Base-by-base conservation (phyloP, 2,797 vertebrate species). In the Cyclopterus lumpus region DNA sequence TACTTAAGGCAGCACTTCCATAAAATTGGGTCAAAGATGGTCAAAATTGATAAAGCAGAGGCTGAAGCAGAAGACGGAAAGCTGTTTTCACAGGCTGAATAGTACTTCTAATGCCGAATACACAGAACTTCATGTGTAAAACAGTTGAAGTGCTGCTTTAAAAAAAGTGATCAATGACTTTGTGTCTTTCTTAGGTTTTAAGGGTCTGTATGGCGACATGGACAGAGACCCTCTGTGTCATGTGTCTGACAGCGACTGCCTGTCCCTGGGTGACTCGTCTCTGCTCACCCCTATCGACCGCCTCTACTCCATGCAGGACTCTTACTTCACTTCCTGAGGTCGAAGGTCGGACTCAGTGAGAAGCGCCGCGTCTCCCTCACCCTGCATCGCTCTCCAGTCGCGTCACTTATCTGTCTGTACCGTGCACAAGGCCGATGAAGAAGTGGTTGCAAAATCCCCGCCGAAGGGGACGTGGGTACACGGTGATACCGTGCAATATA, bases 251-350 rank as follows among this genome's bases (percentile, higher is more conserved):
- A 95, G 93, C 67, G 95, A 97, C 92, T 97, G 95, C 88, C 93
- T 98, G 9, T 91, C 96, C 34, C 93, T 95, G 1, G 93, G 93
- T 0, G 96, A 97, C 10, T 86, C 94, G 0, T 96, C 96, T 2
- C 89, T 96, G 79, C 96, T 98, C 73, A 99, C 98, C 75, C 98
- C 98, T 30, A 99, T 99, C 2, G 98, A 99, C 88, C 95, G 96
- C 70, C 96, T 99, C 73, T 99, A 97, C 93, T 99, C 98, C 85
- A 99, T 99, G 98, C 98, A 99, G 91, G 97, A 96, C 93, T 98
- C 97, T 15, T 99, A 99, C 94, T 99, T 99, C 86, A 95, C 98
- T 69, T 97, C 97, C 78, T 99, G 96, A 98, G 90, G 24, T 16
- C 61, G 71, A 8, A 73, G 65, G 16, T 62, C n/a, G 4, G 64